Evolutionary conservation across 2,888 invertebrate genomes (phyloP).

Genomic region (Anoplius nigerrimus): DNA sequence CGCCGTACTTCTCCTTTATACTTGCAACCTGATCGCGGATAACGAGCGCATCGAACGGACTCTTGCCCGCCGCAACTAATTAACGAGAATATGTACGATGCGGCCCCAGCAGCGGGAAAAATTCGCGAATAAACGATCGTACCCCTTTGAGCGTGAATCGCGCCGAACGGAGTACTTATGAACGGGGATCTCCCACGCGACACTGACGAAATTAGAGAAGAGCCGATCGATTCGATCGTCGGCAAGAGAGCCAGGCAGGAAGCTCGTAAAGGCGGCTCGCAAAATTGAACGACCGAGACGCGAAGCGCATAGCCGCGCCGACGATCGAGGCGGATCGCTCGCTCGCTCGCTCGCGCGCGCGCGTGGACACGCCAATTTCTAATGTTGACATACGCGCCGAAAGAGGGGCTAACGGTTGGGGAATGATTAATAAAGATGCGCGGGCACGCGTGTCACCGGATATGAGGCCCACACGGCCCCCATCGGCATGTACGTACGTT

Average conservation of each 20-base stretch:
- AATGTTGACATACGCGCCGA: constrained; percentile 47
- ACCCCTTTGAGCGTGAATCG: not conserved
- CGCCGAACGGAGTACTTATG: not conserved
- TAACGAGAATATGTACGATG: constrained; percentile 45
- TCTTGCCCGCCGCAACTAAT: constrained; percentile 34
- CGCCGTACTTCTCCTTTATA: constrained; percentile 35
- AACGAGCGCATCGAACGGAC: constrained; percentile 26
- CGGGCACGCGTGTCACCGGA: constrained; percentile 72
- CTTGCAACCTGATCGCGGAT: constrained; percentile 20
- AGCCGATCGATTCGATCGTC: too few species aligned
- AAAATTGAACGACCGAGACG: not conserved
- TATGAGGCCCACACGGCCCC: constrained; percentile 66
- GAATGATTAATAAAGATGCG: constrained; percentile 73
- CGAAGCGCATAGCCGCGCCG: not conserved
- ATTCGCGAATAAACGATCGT: not conserved
- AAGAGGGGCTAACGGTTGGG: constrained; percentile 65
- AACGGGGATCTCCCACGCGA: not conserved
- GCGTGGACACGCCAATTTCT: constrained; percentile 35
- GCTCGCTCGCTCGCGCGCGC: not conserved
- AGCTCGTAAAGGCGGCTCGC: too few species aligned
- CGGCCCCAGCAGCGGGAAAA: not conserved
- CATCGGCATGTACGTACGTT: constrained; percentile 37
- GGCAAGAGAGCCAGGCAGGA: too few species aligned
- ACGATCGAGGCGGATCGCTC: not conserved
- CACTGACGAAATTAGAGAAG: too few species aligned